Conservation (phyloP, 1,140 invertebrate species). For the Anastatus disparis region DNA sequence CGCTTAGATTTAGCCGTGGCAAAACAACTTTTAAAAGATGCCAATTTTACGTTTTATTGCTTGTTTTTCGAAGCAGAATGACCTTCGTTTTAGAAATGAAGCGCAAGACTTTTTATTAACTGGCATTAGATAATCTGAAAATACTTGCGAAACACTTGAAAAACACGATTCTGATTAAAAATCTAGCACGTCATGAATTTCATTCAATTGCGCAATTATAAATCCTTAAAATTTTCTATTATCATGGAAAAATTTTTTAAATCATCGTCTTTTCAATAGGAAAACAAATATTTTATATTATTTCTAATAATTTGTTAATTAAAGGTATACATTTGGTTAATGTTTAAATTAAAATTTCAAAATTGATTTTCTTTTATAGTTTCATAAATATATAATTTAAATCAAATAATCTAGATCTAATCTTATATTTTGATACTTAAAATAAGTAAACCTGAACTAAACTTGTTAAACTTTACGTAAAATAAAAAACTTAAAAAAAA, state of each 20-base stretch:
- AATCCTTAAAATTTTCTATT: background rate
- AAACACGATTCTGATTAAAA: constrained; percentile 20
- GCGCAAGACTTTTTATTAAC: constrained; percentile 14
- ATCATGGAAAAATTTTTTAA: too few relatives aligned
- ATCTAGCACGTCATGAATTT: constrained; percentile 7
- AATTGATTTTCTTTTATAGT: too few relatives aligned
- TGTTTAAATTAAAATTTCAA: too few relatives aligned
- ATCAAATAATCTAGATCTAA: too few relatives aligned
- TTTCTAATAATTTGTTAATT: too few relatives aligned
- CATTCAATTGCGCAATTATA: background rate
- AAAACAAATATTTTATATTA: too few relatives aligned
- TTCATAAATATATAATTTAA: too few relatives aligned
- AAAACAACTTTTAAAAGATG: constrained; percentile 18
- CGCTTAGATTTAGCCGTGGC: background rate
- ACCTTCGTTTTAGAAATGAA: constrained; percentile 35
- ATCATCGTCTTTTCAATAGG: background rate
- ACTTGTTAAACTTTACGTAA: background rate
- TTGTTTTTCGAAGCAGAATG: constrained; percentile 27
- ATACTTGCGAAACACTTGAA: constrained; percentile 17
- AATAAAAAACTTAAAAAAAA: constrained; percentile 10
- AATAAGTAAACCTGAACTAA: constrained; percentile 6
- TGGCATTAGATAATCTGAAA: constrained; percentile 22
- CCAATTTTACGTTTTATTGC: constrained; percentile 26
- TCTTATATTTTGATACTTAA: constrained; percentile 15
- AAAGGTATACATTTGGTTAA: too few relatives aligned